Base-by-base conservation (phyloP, 1,140 invertebrate species). In the Drosophila ironensis region DNA sequence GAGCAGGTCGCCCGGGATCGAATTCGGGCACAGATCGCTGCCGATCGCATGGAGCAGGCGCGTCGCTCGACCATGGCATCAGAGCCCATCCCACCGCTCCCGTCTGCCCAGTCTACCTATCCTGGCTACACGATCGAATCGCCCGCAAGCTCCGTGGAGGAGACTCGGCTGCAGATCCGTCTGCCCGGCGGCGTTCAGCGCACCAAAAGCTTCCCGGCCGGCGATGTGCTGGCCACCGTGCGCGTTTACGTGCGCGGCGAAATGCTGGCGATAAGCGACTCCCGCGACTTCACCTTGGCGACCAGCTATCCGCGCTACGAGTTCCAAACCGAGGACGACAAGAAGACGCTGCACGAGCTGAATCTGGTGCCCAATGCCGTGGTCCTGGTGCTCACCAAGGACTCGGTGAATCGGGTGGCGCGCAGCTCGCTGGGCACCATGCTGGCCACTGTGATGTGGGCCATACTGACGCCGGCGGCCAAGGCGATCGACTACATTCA, bases 121-220 rank as follows among this genome's bases (percentile, higher is more conserved):
- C 3, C 0, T 4, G 5, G 28, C 27, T 6, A 41, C 16, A 40
- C 38, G 11, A 16, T 17, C 17, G 44, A 41, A 2, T 44, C 69
- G 1, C 50, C 68, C 1, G 1, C 5, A 1, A 53, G 12, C 12
- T 45, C 63, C 0, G 41, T 41, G 5, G 90, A 97, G 95, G 78
- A 95, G 93, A 86, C 95, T 0, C 92, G 95, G 46, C 92, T 98
- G 35, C 96, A 97, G 91, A 97, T 98, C 80, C 93, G 95, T 72
- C 76, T 97, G 41, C 94, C 96, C 0, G 94, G 95, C 88, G 96
- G 96, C 7, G 92, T 92, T 0, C 63, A 75, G 3, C 78, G 88
- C 37, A 91, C 87, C 4, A 78, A 91, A 45, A 81, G 90, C 3
- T 92, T 92, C 59, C 59, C 87, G 11, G 44, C 38, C 4, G 46